Conservation (phyloP, 2,113 vertebrate genomes). For the Ciconia maguari region DNA sequence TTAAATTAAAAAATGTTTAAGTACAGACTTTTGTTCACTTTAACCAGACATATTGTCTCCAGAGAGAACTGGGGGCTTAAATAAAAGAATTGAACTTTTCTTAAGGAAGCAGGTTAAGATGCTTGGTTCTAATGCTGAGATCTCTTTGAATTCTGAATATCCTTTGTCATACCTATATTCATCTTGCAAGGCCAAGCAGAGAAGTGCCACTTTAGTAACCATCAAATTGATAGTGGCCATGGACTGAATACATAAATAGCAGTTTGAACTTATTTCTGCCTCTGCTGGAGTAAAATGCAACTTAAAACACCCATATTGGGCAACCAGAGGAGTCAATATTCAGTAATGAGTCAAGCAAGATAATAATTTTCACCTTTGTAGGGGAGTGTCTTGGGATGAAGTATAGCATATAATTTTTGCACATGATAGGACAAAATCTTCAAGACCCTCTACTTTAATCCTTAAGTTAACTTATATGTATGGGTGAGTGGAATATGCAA, state of each 20-base stretch:
- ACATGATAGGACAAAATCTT: not conserved
- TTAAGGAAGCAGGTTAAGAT: not conserved
- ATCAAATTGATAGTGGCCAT: not conserved
- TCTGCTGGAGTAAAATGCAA: not conserved
- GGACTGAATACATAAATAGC: not conserved
- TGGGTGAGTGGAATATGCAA: not conserved
- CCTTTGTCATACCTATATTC: not conserved
- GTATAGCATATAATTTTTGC: not conserved
- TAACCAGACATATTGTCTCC: not conserved
- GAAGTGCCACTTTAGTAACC: not conserved
- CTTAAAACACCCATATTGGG: not conserved
- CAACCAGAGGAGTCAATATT: not conserved
- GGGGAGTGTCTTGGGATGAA: not conserved
- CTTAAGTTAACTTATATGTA: not conserved
- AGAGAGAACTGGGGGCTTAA: not conserved
- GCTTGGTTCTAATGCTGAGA: not conserved
- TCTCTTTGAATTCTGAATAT: not conserved
- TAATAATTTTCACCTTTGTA: not conserved
- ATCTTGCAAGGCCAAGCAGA: not conserved
- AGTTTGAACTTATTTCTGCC: not conserved
- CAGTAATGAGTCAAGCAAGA: not conserved
- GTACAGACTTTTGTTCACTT: rapidly evolving
- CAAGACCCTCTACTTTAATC: not conserved
- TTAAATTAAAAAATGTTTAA: not conserved
- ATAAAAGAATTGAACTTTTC: not conserved